Evolutionary conservation across 2,888 invertebrate species (phyloP), one percentile per base, ranked within the genome.

Genomic region (Rhamnusium bicolor): DNA sequence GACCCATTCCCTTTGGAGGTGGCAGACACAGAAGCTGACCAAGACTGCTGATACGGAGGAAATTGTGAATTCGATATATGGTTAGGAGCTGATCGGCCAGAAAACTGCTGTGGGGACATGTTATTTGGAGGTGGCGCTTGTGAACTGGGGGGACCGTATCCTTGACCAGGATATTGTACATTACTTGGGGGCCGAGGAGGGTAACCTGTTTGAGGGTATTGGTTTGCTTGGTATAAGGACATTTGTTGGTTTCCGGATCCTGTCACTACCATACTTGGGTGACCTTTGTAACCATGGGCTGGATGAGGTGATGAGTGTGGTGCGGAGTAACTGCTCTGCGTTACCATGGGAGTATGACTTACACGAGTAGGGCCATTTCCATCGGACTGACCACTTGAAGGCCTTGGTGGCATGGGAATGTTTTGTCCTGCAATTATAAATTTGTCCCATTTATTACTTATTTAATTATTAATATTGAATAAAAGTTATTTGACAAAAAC

Each of bases 331-430:
- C 91, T 91, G 87, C 90, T 90, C 79, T 87, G 86, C 79, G 91
- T 90, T 83, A 92, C 91, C 92, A 93, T 92, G 78, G 93, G 93
- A 79, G 93, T 93, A 86, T 93, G 93, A 87, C 92, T 92, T 90
- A 93, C 91, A 80, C 92, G 90, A 83, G 90, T 90, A 83, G 92
- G 91, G 85, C 91, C 91, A 86, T 90, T 89, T 85, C 90, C 89
- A 85, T 91, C 90, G 74, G 90, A 90, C 85, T 90, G 94, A 87
- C 93, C 92, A 89, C 97, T 97, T 85, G 97, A 95, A 89, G 97
- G 97, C 88, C 97, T 94, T 88, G 96, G 96, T 88, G 97, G 97
- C 94, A 97, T 97, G 90, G 96, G 95, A 93, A 96, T 94, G 94
- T 94, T 96, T 93, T 95, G 95, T 87, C 94, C 95, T 95, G 76